Evolutionary conservation across 1,140 invertebrate species (phyloP), one percentile per base, ranked within the genome.

Genomic region (Platorchestia sp.): DNA sequence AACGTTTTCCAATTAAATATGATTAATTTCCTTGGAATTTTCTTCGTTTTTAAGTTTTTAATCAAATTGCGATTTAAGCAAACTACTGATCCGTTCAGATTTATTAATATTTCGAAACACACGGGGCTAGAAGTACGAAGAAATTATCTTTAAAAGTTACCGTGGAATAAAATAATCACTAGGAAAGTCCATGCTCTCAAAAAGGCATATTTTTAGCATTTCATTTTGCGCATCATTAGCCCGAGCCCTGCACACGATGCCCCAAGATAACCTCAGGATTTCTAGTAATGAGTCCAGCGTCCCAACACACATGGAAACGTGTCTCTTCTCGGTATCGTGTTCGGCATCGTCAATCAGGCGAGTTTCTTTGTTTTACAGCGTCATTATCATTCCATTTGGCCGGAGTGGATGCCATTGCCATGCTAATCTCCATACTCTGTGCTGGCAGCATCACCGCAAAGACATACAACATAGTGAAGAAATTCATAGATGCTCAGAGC

Each of bases 351-450:
- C 87, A 89, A 89, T 89, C 14, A 89, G 87, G 87, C 87, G 42
- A 44, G 27, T 89, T 89, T 89, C 87, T 89, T 44, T 89, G 87
- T 89, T 89, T 89, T 27, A 89, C 41, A 89, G 36, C 87, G 42
- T 89, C 87, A 89, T 89, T 89, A 89, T 89, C 87, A 89, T 89
- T 89, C 87, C 87, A 89, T 89, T 89, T 89, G 87, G 36, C 41
- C 42, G 10, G 87, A 42, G 87, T 42, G 36, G 87, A 89, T 22
- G 41, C 41, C 87, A 89, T 89, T 42, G 41, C 41, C 42, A 0
- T 3, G 87, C 87, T 89, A 42, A 89, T 89, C 87, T 89, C 87
- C 59, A 75, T 89, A 89, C 10, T 3, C 10, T 44, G 43, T 0
- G 36, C 27, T 89, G 41, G n/a, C 87, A 0, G 36, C 41, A 19